Percentiles rank a stretch among this genome's conserved stretches.
Evolutionary conservation across 2,797 vertebrate species (phyloP).

Genomic region (Muscicapa comitata): DNA sequence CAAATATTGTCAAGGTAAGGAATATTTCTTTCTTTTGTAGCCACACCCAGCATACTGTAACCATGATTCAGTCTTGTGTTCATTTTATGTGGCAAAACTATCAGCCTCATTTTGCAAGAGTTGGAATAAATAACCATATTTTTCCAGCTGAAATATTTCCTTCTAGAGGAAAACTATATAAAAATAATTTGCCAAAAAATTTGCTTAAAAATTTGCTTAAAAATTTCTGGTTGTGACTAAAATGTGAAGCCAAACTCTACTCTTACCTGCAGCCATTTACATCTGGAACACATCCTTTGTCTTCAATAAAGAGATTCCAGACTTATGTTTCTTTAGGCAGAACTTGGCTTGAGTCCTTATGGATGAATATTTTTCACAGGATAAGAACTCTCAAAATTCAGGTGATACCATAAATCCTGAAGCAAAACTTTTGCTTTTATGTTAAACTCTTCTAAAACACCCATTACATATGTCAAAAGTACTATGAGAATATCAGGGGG

Average conservation of each 20-base stretch:
- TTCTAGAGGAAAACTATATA: neutral
- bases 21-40: neutral
- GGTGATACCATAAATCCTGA: neutral
- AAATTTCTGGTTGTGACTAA: neutral
- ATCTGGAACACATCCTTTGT: neutral
- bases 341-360: neutral
- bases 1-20: slow-evolving; percentile 11
- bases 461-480: neutral
- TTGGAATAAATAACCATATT: neutral
- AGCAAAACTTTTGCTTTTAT: neutral
- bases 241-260: neutral
- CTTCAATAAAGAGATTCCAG: neutral
- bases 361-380: neutral
- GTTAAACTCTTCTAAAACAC: neutral
- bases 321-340: neutral
- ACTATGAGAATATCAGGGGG: neutral
- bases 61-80: slow-evolving; percentile 13
- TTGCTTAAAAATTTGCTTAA: neutral
- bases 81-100: neutral
- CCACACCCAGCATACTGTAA: neutral
- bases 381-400: neutral
- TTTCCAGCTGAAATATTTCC: neutral
- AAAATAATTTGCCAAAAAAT: neutral
- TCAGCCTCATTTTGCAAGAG: neutral
- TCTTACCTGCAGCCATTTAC: neutral